Percentiles rank a stretch among this genome's conserved stretches.
phyloP scores from a whole-genome alignment of 1,140 invertebrate species.

The Euwallacea fornicatus region DNA sequence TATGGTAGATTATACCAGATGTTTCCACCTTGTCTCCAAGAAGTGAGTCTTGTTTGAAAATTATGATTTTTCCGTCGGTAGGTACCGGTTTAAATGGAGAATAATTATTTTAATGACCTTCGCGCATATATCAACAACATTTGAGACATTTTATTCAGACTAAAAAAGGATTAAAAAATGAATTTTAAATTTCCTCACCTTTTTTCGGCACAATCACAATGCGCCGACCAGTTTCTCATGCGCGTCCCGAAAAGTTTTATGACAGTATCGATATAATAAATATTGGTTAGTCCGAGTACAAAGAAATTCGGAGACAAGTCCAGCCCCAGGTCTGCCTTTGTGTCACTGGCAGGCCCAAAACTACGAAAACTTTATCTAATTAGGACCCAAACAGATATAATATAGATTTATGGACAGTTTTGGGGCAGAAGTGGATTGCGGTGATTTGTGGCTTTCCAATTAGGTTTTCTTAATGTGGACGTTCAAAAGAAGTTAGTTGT shows the following conservation, averaged over 20 bases:
- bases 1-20: slow-evolving; percentile 27
- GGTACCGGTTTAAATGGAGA: no score
- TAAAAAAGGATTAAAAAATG: no score
- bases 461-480: no score
- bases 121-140: no score
- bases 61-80: no score
- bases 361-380: slow-evolving; percentile 34
- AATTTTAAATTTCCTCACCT: slow-evolving; percentile 29
- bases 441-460: no score
- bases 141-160: no score
- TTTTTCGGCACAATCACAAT: slow-evolving; percentile 23
- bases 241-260: slow-evolving; percentile 27
- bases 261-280: slow-evolving; percentile 36
- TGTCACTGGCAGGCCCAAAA: slow-evolving; percentile 30
- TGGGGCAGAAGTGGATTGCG: background rate
- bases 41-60: no score
- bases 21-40: slow-evolving; percentile 8
- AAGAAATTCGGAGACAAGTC: slow-evolving; percentile 35
- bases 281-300: slow-evolving; percentile 33
- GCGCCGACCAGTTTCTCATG: slow-evolving; percentile 22
- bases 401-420: slow-evolving; percentile 34
- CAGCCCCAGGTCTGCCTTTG: slow-evolving; percentile 28
- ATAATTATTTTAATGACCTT: no score
- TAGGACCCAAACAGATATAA: slow-evolving; percentile 35
- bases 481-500: no score